phyloP scores from a whole-genome alignment of 2,888 invertebrate species.

The Listrodromus nycthemerus region DNA sequence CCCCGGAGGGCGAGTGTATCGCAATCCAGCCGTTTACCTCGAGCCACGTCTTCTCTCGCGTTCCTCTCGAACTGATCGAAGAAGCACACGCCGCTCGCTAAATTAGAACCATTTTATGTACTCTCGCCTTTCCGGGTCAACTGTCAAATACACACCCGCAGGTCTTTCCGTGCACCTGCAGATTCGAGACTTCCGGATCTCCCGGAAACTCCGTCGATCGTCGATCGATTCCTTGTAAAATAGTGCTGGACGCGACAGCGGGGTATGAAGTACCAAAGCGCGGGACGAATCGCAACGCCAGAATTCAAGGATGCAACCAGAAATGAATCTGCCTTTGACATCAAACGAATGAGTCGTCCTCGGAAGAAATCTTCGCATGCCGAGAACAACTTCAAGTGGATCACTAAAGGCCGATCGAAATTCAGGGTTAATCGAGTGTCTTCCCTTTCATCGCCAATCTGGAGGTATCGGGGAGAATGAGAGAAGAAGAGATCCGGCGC shows the following conservation, averaged over 20 bases:
- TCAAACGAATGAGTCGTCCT: background rate
- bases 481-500: background rate
- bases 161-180: background rate
- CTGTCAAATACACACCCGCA: slow-evolving; percentile 44
- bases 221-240: background rate
- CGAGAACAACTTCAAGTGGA: background rate
- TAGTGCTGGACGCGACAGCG: slow-evolving; percentile 8
- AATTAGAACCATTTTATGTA: slow-evolving; percentile 64
- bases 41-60: slow-evolving; percentile 29
- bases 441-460: background rate
- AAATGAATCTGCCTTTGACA: background rate
- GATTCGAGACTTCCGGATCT: background rate
- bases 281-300: background rate
- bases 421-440: background rate
- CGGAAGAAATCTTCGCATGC: background rate
- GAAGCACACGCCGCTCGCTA: slow-evolving; percentile 42
- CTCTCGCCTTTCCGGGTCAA: slow-evolving; percentile 10
- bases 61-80: slow-evolving; percentile 18
- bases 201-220: slow-evolving; percentile 6
- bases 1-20: slow-evolving; percentile 52
- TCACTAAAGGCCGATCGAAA: background rate
- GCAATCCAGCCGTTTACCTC: slow-evolving; percentile 60
- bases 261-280: background rate
- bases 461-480: background rate
- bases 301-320: background rate